Evolutionary conservation across 2,888 invertebrate species (phyloP).

Genomic region (Lymantria dispar): DNA sequence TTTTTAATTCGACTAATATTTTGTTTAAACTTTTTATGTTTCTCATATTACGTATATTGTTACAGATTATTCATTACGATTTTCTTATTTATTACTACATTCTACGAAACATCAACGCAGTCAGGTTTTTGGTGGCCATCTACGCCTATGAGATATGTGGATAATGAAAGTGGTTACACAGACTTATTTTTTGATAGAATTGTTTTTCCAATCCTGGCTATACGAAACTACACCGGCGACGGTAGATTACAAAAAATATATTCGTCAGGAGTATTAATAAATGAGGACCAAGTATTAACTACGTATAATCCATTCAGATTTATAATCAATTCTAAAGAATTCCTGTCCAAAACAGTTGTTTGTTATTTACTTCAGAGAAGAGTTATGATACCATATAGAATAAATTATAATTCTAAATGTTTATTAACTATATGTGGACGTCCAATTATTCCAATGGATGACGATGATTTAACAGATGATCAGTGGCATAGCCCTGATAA

Average conservation of each 20-base stretch:
- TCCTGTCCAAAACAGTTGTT: background rate
- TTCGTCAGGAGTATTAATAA: background rate
- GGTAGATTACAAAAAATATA: background rate
- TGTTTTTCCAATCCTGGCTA: background rate
- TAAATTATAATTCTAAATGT: background rate
- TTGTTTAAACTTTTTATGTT: no score
- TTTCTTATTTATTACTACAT: no score
- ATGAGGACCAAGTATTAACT: background rate
- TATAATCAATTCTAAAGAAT: background rate
- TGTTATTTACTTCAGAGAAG: background rate
- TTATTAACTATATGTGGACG: background rate
- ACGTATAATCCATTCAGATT: slow-evolving; percentile 5
- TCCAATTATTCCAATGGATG: slow-evolving; percentile 2
- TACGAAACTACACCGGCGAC: background rate
- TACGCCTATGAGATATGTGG: background rate
- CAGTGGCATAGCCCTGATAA: slow-evolving; percentile 4
- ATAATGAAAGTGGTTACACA: background rate
- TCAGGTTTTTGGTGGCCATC: no score
- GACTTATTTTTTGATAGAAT: slow-evolving; percentile 1
- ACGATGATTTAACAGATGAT: background rate
- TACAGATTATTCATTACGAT: no score
- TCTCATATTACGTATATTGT: no score
- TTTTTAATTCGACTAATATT: no score
- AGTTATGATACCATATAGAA: background rate
- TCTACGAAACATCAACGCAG: no score